Conservation (phyloP, 2,888 invertebrate genomes). For the Selenia dentaria region DNA sequence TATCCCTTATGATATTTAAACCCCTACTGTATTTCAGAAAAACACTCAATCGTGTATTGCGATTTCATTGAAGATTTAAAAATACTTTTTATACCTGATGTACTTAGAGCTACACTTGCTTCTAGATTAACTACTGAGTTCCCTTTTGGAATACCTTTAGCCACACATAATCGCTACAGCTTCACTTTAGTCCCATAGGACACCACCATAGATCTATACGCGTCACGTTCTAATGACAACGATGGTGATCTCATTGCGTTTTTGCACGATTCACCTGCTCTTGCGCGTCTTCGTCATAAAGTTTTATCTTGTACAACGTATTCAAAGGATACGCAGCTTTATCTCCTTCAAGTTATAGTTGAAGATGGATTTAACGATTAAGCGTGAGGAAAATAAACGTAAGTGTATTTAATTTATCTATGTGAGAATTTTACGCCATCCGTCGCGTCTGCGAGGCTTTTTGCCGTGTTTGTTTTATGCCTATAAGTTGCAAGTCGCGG, state of each 20-base stretch:
- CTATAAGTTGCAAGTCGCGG: constrained; percentile 13
- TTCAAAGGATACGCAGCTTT: background rate
- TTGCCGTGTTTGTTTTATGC: constrained; percentile 20
- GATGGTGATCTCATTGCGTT: constrained; percentile 76
- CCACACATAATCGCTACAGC: background rate
- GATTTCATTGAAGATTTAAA: too few species aligned
- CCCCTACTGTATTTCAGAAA: too few species aligned
- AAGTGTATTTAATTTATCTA: constrained; percentile 26
- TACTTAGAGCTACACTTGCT: too few species aligned
- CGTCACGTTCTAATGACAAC: constrained; percentile 66
- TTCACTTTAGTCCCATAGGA: constrained; percentile 4
- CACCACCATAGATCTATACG: constrained; percentile 34
- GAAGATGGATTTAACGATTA: background rate
- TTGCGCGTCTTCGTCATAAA: constrained; percentile 15
- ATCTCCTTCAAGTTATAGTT: background rate
- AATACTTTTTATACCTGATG: too few species aligned
- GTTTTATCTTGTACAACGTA: background rate
- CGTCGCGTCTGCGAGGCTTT: constrained; percentile 16
- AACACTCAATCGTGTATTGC: too few species aligned
- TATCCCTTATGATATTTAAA: too few species aligned
- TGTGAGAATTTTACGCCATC: constrained; percentile 44
- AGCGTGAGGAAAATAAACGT: constrained; percentile 9
- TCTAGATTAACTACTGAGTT: too few species aligned
- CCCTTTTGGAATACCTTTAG: too few species aligned
- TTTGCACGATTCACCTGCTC: constrained; percentile 71